Evolutionary conservation across 2,888 invertebrate species (phyloP), one percentile per base, ranked within the genome.

Genomic region (Pristionchus arcanus): DNA sequence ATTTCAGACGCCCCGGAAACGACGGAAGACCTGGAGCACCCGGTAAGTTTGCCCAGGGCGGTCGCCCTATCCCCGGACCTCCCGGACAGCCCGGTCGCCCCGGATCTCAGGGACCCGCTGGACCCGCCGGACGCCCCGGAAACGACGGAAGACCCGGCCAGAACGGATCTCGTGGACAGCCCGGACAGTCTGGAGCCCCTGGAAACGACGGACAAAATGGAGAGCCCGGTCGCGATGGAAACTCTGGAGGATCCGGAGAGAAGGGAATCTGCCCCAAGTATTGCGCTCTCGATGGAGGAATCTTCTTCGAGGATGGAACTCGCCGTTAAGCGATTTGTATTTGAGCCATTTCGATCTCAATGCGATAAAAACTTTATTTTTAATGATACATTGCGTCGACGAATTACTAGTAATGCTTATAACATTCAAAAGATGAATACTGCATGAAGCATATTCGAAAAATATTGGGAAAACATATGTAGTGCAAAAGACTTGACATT

Each of bases 211-310:
- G 42, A 49, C 42, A 49, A 13, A 7, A 3, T 9, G 42, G 42
- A 49, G 42, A 49, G 42, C 42, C 42, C 9, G 42, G 42, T 49
- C 42, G 42, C 42, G 42, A 49, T 49, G 42, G 42, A 49, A 49
- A 91, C 81, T 89, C 91, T 49, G 92, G 92, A 91, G 84, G 90
- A 63, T 90, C 90, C 28, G 92, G 92, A 90, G 42, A 49, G 42
- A 49, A 49, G 42, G 93, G 93, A 91, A 88, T 88, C 71, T 88
- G 88, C 88, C 88, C 88, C 88, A 88, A 88, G 88, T 88, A 88
- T 92, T 93, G 93, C 90, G 92, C 93, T 91, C 92, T 88, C 88
- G 88, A 88, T 31, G 88, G 88, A 71, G 88, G 88, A 92, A 90
- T 91, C 83, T 88, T 90, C 90, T 90, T 90, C 89, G 83, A 84